These are phyloP conservation scores for Oreotrochilus melanogaster DNA, from an alignment of 2,113 vertebrate genomes.

Conservation along the genomic window DNA sequence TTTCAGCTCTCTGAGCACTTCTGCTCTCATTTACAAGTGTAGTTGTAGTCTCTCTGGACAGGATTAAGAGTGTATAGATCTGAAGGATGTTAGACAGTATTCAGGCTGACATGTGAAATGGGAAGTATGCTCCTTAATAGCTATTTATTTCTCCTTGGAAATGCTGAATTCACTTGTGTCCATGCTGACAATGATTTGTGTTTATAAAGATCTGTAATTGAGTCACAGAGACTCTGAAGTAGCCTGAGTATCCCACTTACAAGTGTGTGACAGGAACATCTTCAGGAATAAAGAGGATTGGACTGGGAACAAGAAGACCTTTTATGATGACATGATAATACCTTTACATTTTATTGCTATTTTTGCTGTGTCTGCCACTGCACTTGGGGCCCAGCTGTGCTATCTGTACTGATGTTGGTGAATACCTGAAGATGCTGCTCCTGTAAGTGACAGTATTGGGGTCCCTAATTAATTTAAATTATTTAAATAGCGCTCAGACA, in stretches of 20 bases:
- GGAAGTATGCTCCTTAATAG: background rate
- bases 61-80: background rate
- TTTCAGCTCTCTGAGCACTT: background rate
- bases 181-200: background rate
- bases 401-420: background rate
- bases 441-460: background rate
- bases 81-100: background rate
- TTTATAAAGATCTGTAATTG: slow-evolving; percentile 17
- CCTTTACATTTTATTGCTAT: background rate
- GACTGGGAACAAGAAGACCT: background rate
- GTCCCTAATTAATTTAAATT: background rate
- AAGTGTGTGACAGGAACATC: background rate
- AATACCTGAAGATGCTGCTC: background rate
- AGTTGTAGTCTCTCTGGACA: background rate
- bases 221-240: background rate
- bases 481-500: background rate
- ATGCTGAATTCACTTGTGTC: background rate
- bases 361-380: background rate
- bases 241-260: background rate
- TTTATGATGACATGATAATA: background rate
- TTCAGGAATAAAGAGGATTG: background rate
- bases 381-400: background rate
- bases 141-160: slow-evolving; percentile 31
- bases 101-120: background rate
- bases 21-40: background rate